Percentiles rank a stretch among this genome's conserved stretches.
These are phyloP conservation scores for Coptodon rendalli DNA, from an alignment of 2,113 vertebrate species.

Conservation along the genomic window DNA sequence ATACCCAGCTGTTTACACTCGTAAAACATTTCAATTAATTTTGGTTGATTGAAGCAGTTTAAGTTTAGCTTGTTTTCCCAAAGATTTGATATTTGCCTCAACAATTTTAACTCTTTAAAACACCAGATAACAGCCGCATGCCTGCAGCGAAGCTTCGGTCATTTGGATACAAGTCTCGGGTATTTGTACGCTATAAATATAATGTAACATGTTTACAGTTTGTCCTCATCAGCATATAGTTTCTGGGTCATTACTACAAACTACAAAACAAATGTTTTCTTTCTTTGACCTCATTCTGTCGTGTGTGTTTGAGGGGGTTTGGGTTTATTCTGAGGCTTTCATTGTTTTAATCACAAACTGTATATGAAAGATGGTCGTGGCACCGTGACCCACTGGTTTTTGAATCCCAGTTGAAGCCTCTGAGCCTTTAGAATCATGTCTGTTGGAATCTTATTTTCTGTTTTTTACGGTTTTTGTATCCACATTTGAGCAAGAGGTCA, in stretches of 20 bases:
- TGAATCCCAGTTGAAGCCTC: background rate
- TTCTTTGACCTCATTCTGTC: background rate
- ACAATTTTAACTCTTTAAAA: background rate
- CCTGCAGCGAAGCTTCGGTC: background rate
- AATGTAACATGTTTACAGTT: background rate
- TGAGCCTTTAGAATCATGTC: background rate
- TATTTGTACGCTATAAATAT: background rate
- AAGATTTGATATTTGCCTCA: background rate
- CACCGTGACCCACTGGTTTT: fast-evolving
- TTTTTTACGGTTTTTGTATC: fast-evolving
- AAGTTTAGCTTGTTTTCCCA: fast-evolving
- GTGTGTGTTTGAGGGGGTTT: background rate
- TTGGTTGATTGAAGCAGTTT: background rate
- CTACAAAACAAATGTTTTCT: background rate
- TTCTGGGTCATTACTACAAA: background rate
- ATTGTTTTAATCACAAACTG: background rate
- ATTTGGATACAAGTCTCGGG: background rate
- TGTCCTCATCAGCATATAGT: background rate
- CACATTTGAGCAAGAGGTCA: background rate
- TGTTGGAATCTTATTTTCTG: background rate
- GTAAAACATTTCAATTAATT: background rate
- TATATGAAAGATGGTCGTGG: background rate
- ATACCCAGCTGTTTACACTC: background rate
- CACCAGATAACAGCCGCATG: fast-evolving
- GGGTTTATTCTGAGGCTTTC: background rate